These are phyloP conservation scores for Macrobrachium nipponense DNA, from an alignment of 1,140 invertebrate species.

Conservation along the genomic window DNA sequence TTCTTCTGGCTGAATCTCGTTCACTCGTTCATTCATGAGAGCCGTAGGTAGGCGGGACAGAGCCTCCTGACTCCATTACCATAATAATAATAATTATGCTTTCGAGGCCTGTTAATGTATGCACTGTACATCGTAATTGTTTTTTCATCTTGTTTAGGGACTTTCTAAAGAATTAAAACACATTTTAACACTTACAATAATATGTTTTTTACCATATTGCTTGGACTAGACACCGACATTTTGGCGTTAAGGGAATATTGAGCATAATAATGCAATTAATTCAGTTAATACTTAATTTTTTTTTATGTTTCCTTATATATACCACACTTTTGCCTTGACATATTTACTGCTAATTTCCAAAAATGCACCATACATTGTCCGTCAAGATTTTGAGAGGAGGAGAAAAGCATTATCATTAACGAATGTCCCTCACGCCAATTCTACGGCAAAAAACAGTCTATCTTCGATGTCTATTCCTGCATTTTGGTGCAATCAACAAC, in stretches of 20 bases:
- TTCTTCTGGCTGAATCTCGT: no score
- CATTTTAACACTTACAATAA: slow-evolving; percentile 15
- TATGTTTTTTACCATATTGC: slow-evolving; percentile 1
- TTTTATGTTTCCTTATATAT: no score
- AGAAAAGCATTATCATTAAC: no score
- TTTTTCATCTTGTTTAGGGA: slow-evolving; percentile 2
- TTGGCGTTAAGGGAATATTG: neutral
- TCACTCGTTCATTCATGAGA: no score
- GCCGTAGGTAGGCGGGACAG: no score
- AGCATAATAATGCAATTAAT: no score
- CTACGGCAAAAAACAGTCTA: slow-evolving; percentile 52
- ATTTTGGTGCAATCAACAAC: slow-evolving; percentile 28
- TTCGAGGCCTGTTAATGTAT: slow-evolving; percentile 24
- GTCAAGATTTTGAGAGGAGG: neutral
- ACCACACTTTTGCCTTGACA: no score
- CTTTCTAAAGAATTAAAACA: slow-evolving; percentile 18
- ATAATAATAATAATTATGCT: neutral
- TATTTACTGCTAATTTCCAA: neutral
- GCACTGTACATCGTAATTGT: slow-evolving; percentile 17
- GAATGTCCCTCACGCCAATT: neutral
- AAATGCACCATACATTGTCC: neutral
- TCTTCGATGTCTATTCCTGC: slow-evolving; percentile 28
- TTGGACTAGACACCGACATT: slow-evolving; percentile 10
- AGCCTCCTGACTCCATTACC: neutral
- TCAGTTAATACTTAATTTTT: no score